Evolutionary conservation across 2,797 vertebrate genomes (phyloP).

Genomic region (Chaetophractus vellerosus): DNA sequence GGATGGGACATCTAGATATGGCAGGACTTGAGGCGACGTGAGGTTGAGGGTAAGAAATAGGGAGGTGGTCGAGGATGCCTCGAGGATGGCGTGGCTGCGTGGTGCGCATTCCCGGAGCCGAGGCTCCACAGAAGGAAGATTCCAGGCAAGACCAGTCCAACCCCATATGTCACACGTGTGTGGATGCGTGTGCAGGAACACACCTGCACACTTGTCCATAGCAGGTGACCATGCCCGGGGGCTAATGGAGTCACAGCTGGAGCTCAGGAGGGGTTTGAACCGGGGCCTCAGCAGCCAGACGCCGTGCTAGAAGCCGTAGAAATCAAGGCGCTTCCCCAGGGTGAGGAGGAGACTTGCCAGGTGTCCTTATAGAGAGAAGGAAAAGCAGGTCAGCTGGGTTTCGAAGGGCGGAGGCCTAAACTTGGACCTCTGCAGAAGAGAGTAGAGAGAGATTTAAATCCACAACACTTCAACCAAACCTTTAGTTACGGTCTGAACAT

Average conservation of each 20-base stretch:
- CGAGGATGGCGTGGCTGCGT: background rate
- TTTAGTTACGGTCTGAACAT: rapidly evolving
- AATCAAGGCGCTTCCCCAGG: rapidly evolving
- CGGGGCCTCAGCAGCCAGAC: rapidly evolving
- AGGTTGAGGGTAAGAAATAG: background rate
- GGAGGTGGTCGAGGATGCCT: background rate
- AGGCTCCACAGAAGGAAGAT: background rate
- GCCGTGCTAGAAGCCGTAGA: rapidly evolving
- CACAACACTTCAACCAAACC: rapidly evolving
- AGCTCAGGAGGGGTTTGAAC: background rate
- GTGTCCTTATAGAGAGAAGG: background rate
- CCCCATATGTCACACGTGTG: rapidly evolving
- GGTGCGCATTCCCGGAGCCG: rapidly evolving
- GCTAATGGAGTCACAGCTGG: too few species aligned
- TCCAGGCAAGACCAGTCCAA: background rate
- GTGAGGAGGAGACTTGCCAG: background rate
- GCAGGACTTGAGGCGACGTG: background rate
- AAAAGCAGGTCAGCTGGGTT: background rate
- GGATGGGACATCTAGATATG: too few species aligned
- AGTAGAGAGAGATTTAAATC: background rate
- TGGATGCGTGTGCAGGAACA: rapidly evolving
- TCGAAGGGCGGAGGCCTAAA: background rate
- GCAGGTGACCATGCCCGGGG: background rate
- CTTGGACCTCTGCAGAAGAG: background rate
- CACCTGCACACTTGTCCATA: rapidly evolving